Evolutionary conservation across 2,113 vertebrate species (phyloP), one percentile per base, ranked within the genome.

Genomic region (Deroptyus accipitrinus): DNA sequence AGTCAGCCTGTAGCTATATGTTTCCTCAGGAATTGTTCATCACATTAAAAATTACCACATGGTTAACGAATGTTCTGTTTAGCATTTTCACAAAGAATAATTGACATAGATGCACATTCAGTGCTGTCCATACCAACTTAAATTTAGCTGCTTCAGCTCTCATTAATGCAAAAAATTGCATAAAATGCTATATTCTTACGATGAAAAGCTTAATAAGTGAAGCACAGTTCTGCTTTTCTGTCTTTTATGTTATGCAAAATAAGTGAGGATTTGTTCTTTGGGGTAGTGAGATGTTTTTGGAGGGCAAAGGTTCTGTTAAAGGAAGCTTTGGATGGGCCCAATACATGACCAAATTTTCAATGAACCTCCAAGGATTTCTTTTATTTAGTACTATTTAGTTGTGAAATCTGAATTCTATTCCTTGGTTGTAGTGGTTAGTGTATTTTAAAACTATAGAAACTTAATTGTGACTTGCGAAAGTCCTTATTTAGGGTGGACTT

Each of bases 401-500:
- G 84, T 91, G 70, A 97, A 97, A 95, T 97, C 95, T 96, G 88
- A 97, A 97, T 97, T 97, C 86, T 93, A 70, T 93, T 96, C 92
- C 90, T 97, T 92, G 49, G 13, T 95, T 98, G 97, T 97, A 97
- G 96, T 92, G 86, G 88, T 91, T 97, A 97, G 94, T 95, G 81
- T 97, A 79, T 94, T 97, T 96, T 93, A 95, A 97, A 98, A 96
- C 94, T 86, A 92, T 93, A 96, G 96, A 97, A 83, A 75, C 93
- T 97, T 98, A 98, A 97, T 98, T 96, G 96, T 98, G 96, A 97
- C 97, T 97, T 96, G 97, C 11, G 78, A 97, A 98, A 98, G 96
- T 97, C 96, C 98, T 97, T 98, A 98, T 97, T 98, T 98, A 97
- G 97, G 97, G 96, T 97, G 95, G 97, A 96, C 95, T 97, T 98